Base-by-base conservation (phyloP, 1,140 invertebrate species). In the Pseudomyrmex dendroicus region DNA sequence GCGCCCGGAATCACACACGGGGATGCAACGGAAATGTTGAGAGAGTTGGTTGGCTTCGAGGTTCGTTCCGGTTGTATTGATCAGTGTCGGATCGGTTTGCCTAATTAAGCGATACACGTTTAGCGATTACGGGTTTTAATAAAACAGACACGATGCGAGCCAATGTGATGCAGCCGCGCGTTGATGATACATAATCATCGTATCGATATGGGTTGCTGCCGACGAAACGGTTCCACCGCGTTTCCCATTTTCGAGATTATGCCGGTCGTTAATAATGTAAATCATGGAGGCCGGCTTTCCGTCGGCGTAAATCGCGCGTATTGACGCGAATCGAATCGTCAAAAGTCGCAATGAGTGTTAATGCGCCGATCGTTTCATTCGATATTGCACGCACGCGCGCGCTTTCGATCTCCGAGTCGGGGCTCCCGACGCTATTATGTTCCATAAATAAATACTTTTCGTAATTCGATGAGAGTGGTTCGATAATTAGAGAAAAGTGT, bases 181-280 rank as follows among this genome's bases (percentile, higher is more conserved):
- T 4, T 7, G 64, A 78, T 70, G 64, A 78, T 70, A 48, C 44
- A 15, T 15, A 50, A 72, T 80, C 64, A 70, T 80, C 66, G 57
- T 80, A 35, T 35, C 35, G 35, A 35, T 35, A 35, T 35, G 0
- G 35, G 0, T 35, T 22, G 54, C 17, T 17, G 54, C 44, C 50
- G 56, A 15, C 20, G 9, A 25, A 25, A 4, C 7, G 66, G 20
- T 13, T 10, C 46, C 5, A 7, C 76, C 64, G 64, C 64, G 64
- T 48, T 78, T 77, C 61, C 73, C 50, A 57, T 77, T 67, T 80
- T 56, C 76, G 46, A 80, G 57, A 80, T 70, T 70, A 50, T 35
- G 35, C 35, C 54, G 66, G 54, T 15, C 22, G 22, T 80, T 72
- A 80, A 72, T 80, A 80, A 80, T 78, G 64, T 25, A 78, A 78